A percentile compares a stretch with the other conserved stretches of the same genome.
Evolutionary conservation across 1,140 invertebrate species (phyloP).

Genomic region (Philotrypesis tridentata): DNA sequence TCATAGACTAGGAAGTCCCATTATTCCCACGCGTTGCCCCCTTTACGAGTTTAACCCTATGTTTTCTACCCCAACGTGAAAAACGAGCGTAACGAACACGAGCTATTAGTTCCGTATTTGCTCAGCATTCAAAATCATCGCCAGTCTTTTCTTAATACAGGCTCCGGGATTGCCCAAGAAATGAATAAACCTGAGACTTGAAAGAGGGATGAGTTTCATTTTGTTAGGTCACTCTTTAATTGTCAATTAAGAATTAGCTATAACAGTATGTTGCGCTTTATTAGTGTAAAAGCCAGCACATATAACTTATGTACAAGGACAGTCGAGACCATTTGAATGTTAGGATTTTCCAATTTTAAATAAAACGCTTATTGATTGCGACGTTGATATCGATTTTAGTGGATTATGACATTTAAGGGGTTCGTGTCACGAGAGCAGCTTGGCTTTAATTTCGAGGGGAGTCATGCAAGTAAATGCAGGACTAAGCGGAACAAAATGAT

Average conservation of each 20-base stretch:
- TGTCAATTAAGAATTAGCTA: not conserved
- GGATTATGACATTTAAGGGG: constrained; percentile 36
- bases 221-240: not conserved
- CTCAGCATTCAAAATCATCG: no score
- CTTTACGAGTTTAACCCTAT: no score
- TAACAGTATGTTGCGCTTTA: not conserved
- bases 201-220: not conserved
- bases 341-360: constrained; percentile 40
- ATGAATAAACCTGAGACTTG: not conserved
- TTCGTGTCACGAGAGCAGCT: constrained; percentile 21
- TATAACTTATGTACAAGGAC: not conserved
- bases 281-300: not conserved
- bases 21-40: no score
- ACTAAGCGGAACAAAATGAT: constrained; percentile 41
- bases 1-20: no score
- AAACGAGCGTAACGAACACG: no score
- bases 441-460: not conserved
- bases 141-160: no score
- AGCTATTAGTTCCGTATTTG: no score
- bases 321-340: constrained; percentile 21
- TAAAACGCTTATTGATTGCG: constrained; percentile 32
- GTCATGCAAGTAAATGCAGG: not conserved
- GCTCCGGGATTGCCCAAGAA: no score
- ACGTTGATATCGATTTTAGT: constrained; percentile 40
- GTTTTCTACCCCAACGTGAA: no score